A percentile compares a stretch with the other conserved stretches of the same genome.
Evolutionary conservation across 2,888 invertebrate species (phyloP).

Genomic region (Aporophyla nigra): DNA sequence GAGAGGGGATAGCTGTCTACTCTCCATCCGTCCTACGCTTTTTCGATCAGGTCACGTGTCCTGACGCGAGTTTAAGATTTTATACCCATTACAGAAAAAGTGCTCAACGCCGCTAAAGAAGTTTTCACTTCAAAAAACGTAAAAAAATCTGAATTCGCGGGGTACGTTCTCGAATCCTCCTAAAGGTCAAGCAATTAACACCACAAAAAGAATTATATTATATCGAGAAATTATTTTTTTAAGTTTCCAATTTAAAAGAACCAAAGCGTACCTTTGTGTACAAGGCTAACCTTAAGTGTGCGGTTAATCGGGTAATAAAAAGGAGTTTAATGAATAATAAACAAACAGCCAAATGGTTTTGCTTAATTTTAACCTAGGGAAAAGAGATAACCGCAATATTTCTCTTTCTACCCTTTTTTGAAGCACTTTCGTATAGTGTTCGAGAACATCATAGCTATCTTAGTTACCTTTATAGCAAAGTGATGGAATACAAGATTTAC

Average conservation of each 20-base stretch:
- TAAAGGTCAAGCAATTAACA: slow-evolving; percentile 1
- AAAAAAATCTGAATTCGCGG: too few species aligned
- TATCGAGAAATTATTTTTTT: slow-evolving; percentile 32
- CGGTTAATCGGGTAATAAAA: slow-evolving; percentile 55
- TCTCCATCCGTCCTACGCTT: too few species aligned
- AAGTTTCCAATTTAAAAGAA: slow-evolving; percentile 37
- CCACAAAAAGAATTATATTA: slow-evolving; percentile 14
- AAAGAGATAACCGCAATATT: slow-evolving; percentile 25
- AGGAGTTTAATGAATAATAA: slow-evolving; percentile 56
- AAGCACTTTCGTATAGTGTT: slow-evolving; percentile 16
- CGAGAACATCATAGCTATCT: not conserved
- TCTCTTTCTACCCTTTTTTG: slow-evolving; percentile 22
- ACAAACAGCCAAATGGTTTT: slow-evolving; percentile 51
- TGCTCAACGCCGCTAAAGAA: too few species aligned
- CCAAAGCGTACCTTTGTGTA: slow-evolving; percentile 47
- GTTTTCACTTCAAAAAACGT: too few species aligned
- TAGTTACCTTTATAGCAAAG: not conserved
- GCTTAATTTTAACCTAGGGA: slow-evolving; percentile 46
- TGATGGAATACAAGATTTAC: not conserved
- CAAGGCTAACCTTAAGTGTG: slow-evolving; percentile 43
- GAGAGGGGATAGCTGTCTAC: too few species aligned
- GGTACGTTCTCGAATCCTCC: too few species aligned
- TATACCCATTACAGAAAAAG: too few species aligned
- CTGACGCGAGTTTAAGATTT: too few species aligned
- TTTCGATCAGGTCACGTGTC: too few species aligned